phyloP scores from a whole-genome alignment of 2,113 vertebrate genomes.

The Genyomyrus donnyi region DNA sequence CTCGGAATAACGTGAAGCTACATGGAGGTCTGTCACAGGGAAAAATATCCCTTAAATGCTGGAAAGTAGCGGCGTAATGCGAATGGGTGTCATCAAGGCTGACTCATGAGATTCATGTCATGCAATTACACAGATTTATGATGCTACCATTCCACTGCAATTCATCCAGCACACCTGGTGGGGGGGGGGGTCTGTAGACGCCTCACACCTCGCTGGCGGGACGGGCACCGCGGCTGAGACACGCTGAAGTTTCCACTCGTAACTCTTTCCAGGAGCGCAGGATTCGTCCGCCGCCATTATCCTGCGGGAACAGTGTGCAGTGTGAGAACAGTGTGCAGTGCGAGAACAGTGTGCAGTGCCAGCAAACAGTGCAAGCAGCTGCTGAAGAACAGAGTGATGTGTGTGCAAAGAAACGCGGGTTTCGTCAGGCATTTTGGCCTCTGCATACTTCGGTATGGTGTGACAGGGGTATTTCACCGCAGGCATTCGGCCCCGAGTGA shows the following conservation, averaged over 20 bases:
- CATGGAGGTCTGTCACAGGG: not conserved
- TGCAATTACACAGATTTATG: constrained; percentile 64
- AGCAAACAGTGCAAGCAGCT: not conserved
- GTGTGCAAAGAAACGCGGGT: not conserved
- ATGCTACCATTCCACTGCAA: constrained; percentile 55
- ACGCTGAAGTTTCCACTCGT: constrained; percentile 35
- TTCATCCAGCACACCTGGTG: constrained; percentile 56
- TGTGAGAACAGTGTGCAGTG: not conserved
- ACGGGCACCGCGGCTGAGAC: not conserved
- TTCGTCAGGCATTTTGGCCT: not conserved
- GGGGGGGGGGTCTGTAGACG: constrained; percentile 47
- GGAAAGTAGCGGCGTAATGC: constrained; percentile 28
- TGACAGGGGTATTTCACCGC: not conserved
- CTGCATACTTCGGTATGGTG: not conserved
- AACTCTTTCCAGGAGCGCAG: not conserved
- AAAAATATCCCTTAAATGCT: not conserved
- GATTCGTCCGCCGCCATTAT: not conserved
- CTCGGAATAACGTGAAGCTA: not conserved
- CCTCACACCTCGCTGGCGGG: constrained; percentile 33
- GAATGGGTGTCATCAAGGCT: constrained; percentile 33
- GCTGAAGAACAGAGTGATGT: not conserved
- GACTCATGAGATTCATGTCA: constrained; percentile 54
- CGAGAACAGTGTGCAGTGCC: not conserved
- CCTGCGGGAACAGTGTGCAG: not conserved
- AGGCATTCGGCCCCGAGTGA: not conserved